Percentiles rank a stretch among this genome's conserved stretches.
Conservation (phyloP, 2,797 vertebrate genomes). For the Sparus aurata region DNA sequence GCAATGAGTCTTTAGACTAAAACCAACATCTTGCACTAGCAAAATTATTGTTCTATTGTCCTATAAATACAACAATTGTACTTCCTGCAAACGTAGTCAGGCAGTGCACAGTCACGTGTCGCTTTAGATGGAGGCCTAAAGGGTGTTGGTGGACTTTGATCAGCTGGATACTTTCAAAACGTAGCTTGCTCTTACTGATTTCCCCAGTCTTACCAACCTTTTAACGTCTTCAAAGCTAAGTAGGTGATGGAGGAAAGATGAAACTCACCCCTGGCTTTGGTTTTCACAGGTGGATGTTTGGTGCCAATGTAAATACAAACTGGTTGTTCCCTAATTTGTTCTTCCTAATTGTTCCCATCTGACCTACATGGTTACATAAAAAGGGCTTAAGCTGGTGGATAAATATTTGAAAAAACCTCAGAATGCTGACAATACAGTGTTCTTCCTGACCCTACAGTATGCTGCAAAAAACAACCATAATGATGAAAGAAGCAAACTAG, state of each 20-base stretch:
- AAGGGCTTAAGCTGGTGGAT: not conserved
- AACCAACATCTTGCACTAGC: too few species aligned
- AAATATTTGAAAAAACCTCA: constrained; percentile 14
- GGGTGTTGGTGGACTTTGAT: too few species aligned
- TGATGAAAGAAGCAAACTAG: constrained; percentile 21
- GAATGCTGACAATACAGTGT: constrained; percentile 16
- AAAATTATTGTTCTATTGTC: too few species aligned
- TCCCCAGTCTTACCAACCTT: too few species aligned
- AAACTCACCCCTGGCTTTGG: not conserved
- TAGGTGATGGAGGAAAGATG: not conserved
- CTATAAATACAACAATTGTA: too few species aligned
- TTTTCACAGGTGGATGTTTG: not conserved
- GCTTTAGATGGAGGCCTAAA: too few species aligned
- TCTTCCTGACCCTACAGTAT: constrained; percentile 9
- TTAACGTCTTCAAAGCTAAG: not conserved
- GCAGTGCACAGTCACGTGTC: too few species aligned
- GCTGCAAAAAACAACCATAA: not conserved
- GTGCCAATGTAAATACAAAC: not conserved
- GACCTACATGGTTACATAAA: not conserved
- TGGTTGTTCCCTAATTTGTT: not conserved
- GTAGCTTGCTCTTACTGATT: too few species aligned
- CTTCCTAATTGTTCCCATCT: constrained; percentile 17
- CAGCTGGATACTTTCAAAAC: too few species aligned
- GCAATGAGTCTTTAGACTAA: too few species aligned
- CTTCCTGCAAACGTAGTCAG: too few species aligned